These are phyloP conservation scores for Folsomia candida DNA, from an alignment of 2,888 invertebrate genomes.

Conservation along the genomic window DNA sequence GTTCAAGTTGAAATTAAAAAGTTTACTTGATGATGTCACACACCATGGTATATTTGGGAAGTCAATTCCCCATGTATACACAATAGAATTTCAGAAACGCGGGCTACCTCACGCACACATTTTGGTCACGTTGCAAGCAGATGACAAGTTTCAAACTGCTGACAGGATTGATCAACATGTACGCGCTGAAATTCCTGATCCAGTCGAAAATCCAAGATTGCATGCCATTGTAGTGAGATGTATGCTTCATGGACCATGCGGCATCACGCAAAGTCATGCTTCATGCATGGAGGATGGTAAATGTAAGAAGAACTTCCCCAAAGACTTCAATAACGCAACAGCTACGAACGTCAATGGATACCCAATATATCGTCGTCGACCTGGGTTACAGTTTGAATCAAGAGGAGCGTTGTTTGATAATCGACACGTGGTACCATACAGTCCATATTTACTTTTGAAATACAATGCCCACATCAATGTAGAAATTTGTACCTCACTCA, in stretches of 20 bases:
- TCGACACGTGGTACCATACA: slow-evolving; percentile 52
- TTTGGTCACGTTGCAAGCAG: slow-evolving; percentile 23
- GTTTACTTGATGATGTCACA: slow-evolving; percentile 39
- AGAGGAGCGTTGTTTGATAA: slow-evolving; percentile 51
- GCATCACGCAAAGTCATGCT: slow-evolving; percentile 44
- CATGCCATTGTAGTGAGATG: slow-evolving; percentile 51
- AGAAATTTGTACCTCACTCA: slow-evolving; percentile 50
- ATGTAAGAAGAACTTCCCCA: slow-evolving; percentile 55
- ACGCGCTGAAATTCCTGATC: slow-evolving; percentile 53
- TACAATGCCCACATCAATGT: slow-evolving; percentile 49
- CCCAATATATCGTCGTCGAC: slow-evolving; percentile 52
- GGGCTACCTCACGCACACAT: slow-evolving; percentile 46
- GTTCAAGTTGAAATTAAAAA: slow-evolving; percentile 48
- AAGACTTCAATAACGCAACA: slow-evolving; percentile 50
- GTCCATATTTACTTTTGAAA: slow-evolving; percentile 35
- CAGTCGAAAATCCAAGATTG: slow-evolving; percentile 48
- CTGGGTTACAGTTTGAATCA: slow-evolving; percentile 18
- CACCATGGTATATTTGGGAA: too few species aligned
- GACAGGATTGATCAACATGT: slow-evolving; percentile 52
- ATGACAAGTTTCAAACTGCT: slow-evolving; percentile 22
- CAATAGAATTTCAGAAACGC: too few species aligned
- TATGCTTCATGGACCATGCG: slow-evolving; percentile 54
- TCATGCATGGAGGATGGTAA: slow-evolving; percentile 54
- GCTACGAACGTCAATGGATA: slow-evolving; percentile 52
- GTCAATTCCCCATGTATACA: too few species aligned